These are phyloP conservation scores for Lepidochrysops patricia DNA, from an alignment of 2,888 invertebrate genomes.

Conservation along the genomic window DNA sequence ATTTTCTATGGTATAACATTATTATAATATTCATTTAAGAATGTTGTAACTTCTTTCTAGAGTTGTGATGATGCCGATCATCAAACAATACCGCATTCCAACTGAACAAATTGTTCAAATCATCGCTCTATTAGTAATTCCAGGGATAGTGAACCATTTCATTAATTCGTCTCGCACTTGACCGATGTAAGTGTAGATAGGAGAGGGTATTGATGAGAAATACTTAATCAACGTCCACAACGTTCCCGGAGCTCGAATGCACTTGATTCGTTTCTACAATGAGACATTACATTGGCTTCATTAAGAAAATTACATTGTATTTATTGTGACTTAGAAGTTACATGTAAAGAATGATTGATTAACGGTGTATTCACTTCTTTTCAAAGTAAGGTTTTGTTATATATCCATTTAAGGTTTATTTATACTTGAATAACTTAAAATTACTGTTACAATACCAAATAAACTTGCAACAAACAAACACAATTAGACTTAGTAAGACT, in stretches of 20 bases:
- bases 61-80: no score
- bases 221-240: conserved; percentile 57
- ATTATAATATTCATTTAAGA: no score
- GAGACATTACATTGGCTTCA: conserved; percentile 17
- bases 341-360: conserved; percentile 9
- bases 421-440: no score
- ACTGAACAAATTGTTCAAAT: neutral
- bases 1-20: neutral
- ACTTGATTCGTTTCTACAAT: conserved; percentile 22
- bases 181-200: conserved; percentile 33
- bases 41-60: no score
- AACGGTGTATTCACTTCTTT: neutral
- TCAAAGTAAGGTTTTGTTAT: neutral
- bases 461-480: no score
- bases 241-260: conserved; percentile 23
- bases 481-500: neutral
- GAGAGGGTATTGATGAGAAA: conserved; percentile 52
- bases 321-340: conserved; percentile 8
- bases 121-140: neutral
- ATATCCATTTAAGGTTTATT: neutral
- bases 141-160: conserved; percentile 6
- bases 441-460: no score
- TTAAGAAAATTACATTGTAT: conserved; percentile 9
- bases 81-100: neutral
- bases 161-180: conserved; percentile 19